Conservation (phyloP, 2,888 invertebrate genomes). For the Eilema sororculum region DNA sequence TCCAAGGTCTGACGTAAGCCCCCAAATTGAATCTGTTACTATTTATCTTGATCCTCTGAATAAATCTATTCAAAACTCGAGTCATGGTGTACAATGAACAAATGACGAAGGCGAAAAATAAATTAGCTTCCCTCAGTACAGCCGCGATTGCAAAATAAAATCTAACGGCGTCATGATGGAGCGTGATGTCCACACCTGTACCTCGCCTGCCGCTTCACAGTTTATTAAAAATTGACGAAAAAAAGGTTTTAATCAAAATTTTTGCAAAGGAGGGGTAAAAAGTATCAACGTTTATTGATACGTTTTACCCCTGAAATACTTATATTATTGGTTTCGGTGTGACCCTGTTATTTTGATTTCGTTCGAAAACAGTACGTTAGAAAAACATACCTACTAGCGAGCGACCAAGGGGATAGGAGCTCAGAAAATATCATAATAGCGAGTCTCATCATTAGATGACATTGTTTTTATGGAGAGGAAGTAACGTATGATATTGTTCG, state of each 20-base stretch:
- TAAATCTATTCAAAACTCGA: conserved; percentile 40
- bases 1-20: conserved; percentile 24
- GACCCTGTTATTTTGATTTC: conserved; percentile 37
- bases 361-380: conserved; percentile 40
- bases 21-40: conserved; percentile 39
- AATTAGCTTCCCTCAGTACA: conserved; percentile 41
- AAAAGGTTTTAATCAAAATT: conserved; percentile 21
- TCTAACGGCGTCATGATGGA: conserved; percentile 55
- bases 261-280: conserved; percentile 22
- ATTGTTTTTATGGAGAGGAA: conserved; percentile 58
- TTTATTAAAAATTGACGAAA: conserved; percentile 11
- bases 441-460: conserved; percentile 50
- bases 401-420: conserved; percentile 18
- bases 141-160: conserved; percentile 48
- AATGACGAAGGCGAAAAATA: conserved; percentile 45
- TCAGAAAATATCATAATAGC: conserved; percentile 48
- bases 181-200: conserved; percentile 27
- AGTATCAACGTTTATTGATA: conserved; percentile 37
- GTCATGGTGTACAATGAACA: conserved; percentile 34
- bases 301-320: conserved; percentile 37
- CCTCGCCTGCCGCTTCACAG: background rate
- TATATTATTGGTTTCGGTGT: conserved; percentile 38
- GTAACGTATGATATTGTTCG: conserved; percentile 55
- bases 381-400: conserved; percentile 32
- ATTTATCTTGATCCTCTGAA: conserved; percentile 45